Evolutionary conservation across 2,113 vertebrate species (phyloP), one percentile per base, ranked within the genome.

Genomic region (Clarias macrocephalus): DNA sequence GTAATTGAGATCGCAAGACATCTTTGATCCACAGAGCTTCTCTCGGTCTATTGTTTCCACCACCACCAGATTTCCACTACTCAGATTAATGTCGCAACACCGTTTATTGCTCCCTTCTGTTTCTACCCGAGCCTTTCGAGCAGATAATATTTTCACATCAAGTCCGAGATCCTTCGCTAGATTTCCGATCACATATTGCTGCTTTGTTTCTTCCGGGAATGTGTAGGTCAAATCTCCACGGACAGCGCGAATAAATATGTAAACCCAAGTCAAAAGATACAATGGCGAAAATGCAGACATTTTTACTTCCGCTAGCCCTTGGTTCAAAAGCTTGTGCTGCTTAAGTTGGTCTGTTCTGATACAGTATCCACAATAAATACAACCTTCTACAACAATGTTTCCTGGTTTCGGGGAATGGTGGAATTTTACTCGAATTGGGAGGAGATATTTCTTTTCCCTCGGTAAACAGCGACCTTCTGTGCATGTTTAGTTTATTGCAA

Each of bases 91-190:
- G 62, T 92, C 86, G 66, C 95, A 95, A 60, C 92, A 92, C 83
- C 91, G 91, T 3, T 28, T 88, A 81, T 52, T 91, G 52, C 56
- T 92, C 77, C 89, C 89, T 73, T 95, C 94, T 0, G 93, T 93
- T 86, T 94, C 92, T 84, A 96, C 89, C 80, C 95, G 93, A 68
- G 95, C 91, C 0, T 94, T 95, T 77, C 95, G 93, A 85, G 92
- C 89, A 3, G 93, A 93, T 60, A 97, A 90, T 25, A 94, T 92
- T 25, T 90, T 86, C 18, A 90, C 90, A 87, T 93, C 92, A 2
- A 96, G 92, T 79, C 95, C 95, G 81, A 97, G 86, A 92, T 96
- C 95, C 83, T 95, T 92, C 13, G 94, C 91, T 12, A 94, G 79
- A 84, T 93, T 92, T 28, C 92, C 95, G 48, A 96, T 92, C 86